Base-by-base conservation (phyloP, 53 echinoderm and acorn worm species). In the Arbacia lixula region DNA sequence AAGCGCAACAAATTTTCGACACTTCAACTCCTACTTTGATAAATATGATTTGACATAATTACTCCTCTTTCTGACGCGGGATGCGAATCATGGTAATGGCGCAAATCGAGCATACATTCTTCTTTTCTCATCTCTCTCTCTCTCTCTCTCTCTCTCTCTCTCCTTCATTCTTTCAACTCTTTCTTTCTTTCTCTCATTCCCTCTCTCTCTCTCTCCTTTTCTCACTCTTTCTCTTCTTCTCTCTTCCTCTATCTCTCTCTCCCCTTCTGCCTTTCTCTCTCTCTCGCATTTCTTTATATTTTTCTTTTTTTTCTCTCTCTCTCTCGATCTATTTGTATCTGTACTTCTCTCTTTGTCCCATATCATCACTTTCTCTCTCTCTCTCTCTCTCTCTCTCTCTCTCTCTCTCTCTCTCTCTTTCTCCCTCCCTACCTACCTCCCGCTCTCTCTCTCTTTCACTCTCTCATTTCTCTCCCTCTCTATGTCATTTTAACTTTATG, bases 21-120 rank as follows among this genome's bases (percentile, higher is more conserved):
- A 81, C 82, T 46, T 81, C 62, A 78, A 41, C 57, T 78, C 37
- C 78, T 56, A 78, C 78, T 78, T 78, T 58, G 33, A 29, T 17
- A 74, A 78, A 63, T 63, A 81, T 63, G 64, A 81, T 81, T 63
- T 61, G 64, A 31, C 82, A 81, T 81, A 81, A 81, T 81, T 81
- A 40, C 64, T 81, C 69, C 69, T 69, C 41, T 69, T 69, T 69
- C 29, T 5, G 43, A 31, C 43, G 69, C 42, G 69, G 41, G 69
- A 36, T 29, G 69, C 43, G 69, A 27, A 41, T 69, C 27, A 69
- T 43, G n/a, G n/a, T n/a, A n/a, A n/a, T n/a, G n/a, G n/a, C n/a
- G n/a, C n/a, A n/a, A n/a, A n/a, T n/a, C n/a, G n/a, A n/a, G n/a
- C n/a, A n/a, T n/a, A n/a, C n/a, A n/a, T n/a, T n/a, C n/a, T n/a